Base-by-base conservation (phyloP, 2,797 vertebrate species). In the Chiroxiphia lanceolata region DNA sequence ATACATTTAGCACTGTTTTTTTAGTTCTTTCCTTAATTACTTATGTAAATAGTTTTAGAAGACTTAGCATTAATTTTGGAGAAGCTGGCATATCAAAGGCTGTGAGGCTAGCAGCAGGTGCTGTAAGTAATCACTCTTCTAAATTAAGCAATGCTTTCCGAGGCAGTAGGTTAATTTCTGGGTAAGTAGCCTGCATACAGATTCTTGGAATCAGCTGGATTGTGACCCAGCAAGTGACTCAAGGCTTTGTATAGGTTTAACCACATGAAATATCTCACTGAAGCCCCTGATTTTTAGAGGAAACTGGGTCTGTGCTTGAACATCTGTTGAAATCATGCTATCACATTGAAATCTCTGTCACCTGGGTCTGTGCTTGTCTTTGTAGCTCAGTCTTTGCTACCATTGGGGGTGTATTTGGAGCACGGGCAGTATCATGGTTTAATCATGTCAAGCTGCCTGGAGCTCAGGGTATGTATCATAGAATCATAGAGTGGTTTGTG, bases 161-260 rank as follows among this genome's bases (percentile, higher is more conserved):
- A 91, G 93, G 83, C 93, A 93, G 91, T 94, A 84, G 95, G 95
- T 96, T 95, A 94, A 95, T 93, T 96, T 87, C 76, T 90, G 83
- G 25, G 87, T 90, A 90, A 95, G 71, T 60, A 72, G 86, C 85
- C 56, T 70, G 80, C 72, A 42, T 60, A 10, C 51, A 76, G 65
- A 65, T 92, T 84, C 87, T 87, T 91, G 34, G 77, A 93, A 90
- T 82, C 80, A 83, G 54, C 82, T 88, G 78, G 63, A 82, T 86
- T 3, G 0, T 90, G 87, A 90, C 81, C 91, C 64, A 60, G 59
- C 36, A 42, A 95, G 48, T 67, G 86, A 70, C 48, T 82, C 60
- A 74, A 84, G 67, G 51, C 72, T 95, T 59, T 63, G 59, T 31
- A 36, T 56, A 29, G 54, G 27, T 86, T 54, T 80, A 78, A 65